phyloP scores from a whole-genome alignment of 2,113 vertebrate species.

The Falco punctatus region DNA sequence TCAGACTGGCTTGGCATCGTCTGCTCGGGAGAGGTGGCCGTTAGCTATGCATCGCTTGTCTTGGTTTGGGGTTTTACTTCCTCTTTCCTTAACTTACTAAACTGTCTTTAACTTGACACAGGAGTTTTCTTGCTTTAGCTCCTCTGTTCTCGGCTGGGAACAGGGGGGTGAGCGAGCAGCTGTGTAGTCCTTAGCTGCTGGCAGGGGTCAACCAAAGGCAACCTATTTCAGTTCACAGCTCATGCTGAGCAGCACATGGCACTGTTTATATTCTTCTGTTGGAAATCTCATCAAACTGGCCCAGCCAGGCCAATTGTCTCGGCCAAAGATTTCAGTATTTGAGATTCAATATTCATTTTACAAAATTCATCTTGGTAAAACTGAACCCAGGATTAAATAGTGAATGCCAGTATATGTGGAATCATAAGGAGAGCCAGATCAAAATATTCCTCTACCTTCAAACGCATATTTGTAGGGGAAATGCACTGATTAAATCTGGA shows the following conservation, averaged over 20 bases:
- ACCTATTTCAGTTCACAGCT: neutral
- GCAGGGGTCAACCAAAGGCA: neutral
- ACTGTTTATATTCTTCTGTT: neutral
- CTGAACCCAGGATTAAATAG: neutral
- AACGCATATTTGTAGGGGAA: neutral
- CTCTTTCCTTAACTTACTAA: neutral
- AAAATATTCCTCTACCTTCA: neutral
- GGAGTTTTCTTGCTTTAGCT: neutral
- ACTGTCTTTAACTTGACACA: rapidly evolving
- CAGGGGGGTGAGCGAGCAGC: too few species aligned
- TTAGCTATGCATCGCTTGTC: neutral
- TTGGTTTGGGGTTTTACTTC: neutral
- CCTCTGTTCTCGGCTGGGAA: too few species aligned
- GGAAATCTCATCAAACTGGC: neutral
- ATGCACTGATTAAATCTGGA: neutral
- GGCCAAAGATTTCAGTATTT: neutral
- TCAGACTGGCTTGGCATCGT: neutral
- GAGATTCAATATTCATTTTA: neutral
- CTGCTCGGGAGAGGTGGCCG: too few species aligned
- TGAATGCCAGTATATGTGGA: neutral
- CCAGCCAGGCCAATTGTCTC: rapidly evolving
- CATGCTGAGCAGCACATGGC: neutral
- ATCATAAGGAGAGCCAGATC: neutral
- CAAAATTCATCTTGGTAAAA: neutral
- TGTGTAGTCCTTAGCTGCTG: neutral